These are phyloP conservation scores for Lycocorax pyrrhopterus DNA, from an alignment of 2,113 vertebrate species.

Conservation along the genomic window DNA sequence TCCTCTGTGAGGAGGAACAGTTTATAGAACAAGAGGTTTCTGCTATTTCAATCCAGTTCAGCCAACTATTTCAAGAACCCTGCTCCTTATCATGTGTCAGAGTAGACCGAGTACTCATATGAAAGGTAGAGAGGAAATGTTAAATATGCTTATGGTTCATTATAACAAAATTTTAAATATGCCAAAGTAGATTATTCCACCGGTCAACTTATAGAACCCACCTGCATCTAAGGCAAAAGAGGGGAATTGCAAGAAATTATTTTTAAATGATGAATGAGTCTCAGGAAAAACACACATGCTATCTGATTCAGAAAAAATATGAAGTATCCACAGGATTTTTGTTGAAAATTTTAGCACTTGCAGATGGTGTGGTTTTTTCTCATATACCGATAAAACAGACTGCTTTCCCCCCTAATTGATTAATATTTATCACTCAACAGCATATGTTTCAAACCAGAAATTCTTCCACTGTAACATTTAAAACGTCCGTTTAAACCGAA, in stretches of 20 bases:
- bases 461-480: background rate
- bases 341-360: background rate
- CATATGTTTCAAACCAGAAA: background rate
- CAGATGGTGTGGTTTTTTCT: background rate
- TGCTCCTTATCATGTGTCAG: background rate
- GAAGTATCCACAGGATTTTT: background rate
- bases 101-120: background rate
- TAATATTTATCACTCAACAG: background rate
- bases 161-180: background rate
- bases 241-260: rapidly evolving
- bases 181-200: background rate
- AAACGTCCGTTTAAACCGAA: background rate
- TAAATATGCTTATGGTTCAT: background rate
- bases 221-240: background rate
- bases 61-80: background rate
- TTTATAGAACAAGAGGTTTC: background rate
- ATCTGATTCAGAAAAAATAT: background rate
- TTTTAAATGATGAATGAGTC: background rate
- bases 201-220: background rate
- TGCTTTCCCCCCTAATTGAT: background rate
- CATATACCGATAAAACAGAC: background rate
- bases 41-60: background rate
- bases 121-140: background rate
- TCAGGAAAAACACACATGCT: background rate
- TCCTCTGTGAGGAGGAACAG: background rate